A percentile compares a stretch with the other conserved stretches of the same genome.
Evolutionary conservation across 2,888 invertebrate species (phyloP).

Genomic region (Parasteatoda lunata): DNA sequence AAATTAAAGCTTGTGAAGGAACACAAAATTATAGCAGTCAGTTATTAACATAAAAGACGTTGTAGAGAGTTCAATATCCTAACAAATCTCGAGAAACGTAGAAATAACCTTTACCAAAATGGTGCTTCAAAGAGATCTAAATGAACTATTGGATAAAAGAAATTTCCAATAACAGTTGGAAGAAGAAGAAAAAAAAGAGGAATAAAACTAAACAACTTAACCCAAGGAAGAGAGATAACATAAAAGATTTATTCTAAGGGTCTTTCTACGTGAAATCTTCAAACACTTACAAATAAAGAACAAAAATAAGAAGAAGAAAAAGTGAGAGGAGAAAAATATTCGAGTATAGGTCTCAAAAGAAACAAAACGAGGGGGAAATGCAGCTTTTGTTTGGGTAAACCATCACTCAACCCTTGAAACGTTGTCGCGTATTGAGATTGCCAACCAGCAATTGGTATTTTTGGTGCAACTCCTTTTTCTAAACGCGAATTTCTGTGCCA

Average conservation of each 20-base stretch:
- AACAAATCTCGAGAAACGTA: too few species aligned
- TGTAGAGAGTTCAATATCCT: too few species aligned
- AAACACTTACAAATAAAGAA: slow-evolving; percentile 28
- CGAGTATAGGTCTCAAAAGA: slow-evolving; percentile 42
- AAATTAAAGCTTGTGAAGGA: too few species aligned
- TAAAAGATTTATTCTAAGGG: slow-evolving; percentile 45
- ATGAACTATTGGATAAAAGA: too few species aligned
- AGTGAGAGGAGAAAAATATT: slow-evolving; percentile 29
- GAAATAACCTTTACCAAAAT: too few species aligned
- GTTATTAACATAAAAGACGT: too few species aligned
- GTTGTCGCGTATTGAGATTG: slow-evolving; percentile 16
- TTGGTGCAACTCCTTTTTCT: slow-evolving; percentile 25
- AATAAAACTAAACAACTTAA: slow-evolving; percentile 46
- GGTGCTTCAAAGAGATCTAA: too few species aligned
- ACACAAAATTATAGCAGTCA: too few species aligned
- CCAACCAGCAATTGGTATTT: slow-evolving; percentile 46
- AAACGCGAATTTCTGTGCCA: slow-evolving; percentile 16
- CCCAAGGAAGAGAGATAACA: slow-evolving; percentile 9
- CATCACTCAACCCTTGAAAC: slow-evolving; percentile 30
- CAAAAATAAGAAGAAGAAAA: neutral
- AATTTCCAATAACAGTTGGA: neutral
- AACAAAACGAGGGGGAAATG: slow-evolving; percentile 1
- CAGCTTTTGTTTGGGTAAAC: slow-evolving; percentile 44
- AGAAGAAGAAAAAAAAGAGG: slow-evolving; percentile 1
- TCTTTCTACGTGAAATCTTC: slow-evolving; percentile 15